Conservation (phyloP, 1,140 invertebrate genomes). For the Drosophila orena region DNA sequence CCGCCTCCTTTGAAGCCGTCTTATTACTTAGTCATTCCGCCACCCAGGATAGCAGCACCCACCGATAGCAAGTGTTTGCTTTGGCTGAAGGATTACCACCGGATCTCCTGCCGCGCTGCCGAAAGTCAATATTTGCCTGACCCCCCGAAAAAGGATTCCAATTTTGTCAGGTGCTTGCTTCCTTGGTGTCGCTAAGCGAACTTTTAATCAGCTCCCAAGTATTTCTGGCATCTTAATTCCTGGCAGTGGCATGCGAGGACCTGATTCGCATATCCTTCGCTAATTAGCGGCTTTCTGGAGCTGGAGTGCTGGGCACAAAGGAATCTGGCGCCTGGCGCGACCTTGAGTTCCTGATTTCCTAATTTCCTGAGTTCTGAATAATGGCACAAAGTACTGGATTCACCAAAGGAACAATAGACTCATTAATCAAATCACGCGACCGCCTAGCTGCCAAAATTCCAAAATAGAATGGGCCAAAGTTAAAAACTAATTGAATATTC, state of each 20-base stretch:
- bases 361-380: not conserved
- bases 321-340: not conserved
- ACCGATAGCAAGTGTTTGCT: constrained; percentile 45
- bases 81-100: constrained; percentile 43
- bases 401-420: constrained; percentile 17
- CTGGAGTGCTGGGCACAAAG: constrained; percentile 27
- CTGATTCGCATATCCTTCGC: constrained; percentile 49
- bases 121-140: constrained; percentile 66
- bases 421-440: constrained; percentile 37
- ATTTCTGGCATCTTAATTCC: constrained; percentile 31
- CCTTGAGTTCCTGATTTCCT: constrained; percentile 32
- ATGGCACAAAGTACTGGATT: constrained; percentile 3
- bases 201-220: constrained; percentile 57
- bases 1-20: constrained; percentile 35
- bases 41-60: constrained; percentile 3
- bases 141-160: constrained; percentile 18
- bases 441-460: constrained; percentile 10
- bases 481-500: constrained; percentile 25
- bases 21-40: constrained; percentile 67
- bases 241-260: constrained; percentile 31
- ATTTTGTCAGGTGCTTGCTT: constrained; percentile 28
- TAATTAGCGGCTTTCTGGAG: constrained; percentile 31
- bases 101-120: constrained; percentile 17
- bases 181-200: constrained; percentile 26
- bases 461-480: constrained; percentile 6